Evolutionary conservation across 2,113 vertebrate species (phyloP).

Genomic region (Myrmophylax atrothorax): DNA sequence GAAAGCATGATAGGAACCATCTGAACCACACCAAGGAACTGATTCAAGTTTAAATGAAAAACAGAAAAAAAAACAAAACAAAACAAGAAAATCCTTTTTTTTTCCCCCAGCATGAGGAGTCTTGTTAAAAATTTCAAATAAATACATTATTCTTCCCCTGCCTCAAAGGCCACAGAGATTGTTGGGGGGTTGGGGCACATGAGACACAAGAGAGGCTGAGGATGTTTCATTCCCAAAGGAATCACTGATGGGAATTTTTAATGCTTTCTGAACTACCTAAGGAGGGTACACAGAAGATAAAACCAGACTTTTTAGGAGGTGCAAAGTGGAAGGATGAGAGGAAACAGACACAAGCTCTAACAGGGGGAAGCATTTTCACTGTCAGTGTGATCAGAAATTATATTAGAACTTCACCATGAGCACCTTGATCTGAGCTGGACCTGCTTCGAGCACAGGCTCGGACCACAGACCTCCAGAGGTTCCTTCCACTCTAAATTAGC

Average conservation of each 20-base stretch:
- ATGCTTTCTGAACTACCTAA: neutral
- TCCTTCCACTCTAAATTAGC: neutral
- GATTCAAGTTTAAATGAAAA: neutral
- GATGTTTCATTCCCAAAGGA: fast-evolving
- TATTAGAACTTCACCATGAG: neutral
- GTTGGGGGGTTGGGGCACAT: neutral
- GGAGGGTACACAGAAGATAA: neutral
- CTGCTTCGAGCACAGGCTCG: neutral
- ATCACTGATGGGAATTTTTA: neutral
- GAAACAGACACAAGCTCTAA: neutral
- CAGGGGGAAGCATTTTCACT: neutral
- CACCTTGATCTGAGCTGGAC: neutral
- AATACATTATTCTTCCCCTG: neutral
- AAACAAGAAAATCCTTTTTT: neutral
- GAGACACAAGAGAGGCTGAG: neutral
- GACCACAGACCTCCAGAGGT: neutral
- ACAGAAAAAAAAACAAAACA: neutral
- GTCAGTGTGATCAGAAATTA: neutral
- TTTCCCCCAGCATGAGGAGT: neutral
- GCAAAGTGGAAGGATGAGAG: neutral
- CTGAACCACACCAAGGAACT: neutral
- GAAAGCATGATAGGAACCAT: neutral
- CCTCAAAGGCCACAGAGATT: neutral
- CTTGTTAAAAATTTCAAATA: neutral
- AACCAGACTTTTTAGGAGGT: neutral